A percentile compares a stretch with the other conserved stretches of the same genome.
Evolutionary conservation across 2,888 invertebrate genomes (phyloP).

Genomic region (Cheilosia vulpina): DNA sequence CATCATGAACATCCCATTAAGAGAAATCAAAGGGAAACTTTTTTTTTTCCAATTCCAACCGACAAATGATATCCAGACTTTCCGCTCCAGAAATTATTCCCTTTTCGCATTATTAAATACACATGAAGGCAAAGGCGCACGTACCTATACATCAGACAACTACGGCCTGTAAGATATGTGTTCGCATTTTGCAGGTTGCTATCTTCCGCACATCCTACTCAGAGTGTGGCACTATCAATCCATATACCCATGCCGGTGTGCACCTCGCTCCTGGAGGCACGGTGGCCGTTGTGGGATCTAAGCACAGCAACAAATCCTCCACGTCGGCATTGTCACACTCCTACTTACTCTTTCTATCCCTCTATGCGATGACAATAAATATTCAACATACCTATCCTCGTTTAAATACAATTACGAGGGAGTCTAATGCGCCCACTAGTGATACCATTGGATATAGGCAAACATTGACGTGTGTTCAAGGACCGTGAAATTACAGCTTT

Average conservation of each 20-base stretch:
- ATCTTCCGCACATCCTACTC: neutral
- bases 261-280: conserved; percentile 2
- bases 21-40: conserved; percentile 8
- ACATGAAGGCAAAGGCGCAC: neutral
- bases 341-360: conserved; percentile 1
- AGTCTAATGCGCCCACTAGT: conserved; percentile 23
- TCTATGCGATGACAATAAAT: conserved; percentile 44
- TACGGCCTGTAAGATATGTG: conserved; percentile 3
- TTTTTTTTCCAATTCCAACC: neutral
- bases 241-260: conserved; percentile 7
- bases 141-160: neutral
- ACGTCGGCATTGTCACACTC: conserved; percentile 13
- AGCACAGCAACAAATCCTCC: neutral
- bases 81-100: conserved; percentile 33
- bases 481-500: conserved; percentile 34
- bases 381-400: conserved; percentile 53
- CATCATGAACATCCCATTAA: conserved; percentile 7
- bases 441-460: conserved; percentile 14
- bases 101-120: neutral
- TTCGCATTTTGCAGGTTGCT: conserved; percentile 1
- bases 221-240: conserved; percentile 10
- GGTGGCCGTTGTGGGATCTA: conserved; percentile 1
- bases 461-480: conserved; percentile 30
- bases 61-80: conserved; percentile 34
- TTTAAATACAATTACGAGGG: conserved; percentile 47